Evolutionary conservation across 2,113 vertebrate genomes (phyloP).

Genomic region (Gobio gobio): DNA sequence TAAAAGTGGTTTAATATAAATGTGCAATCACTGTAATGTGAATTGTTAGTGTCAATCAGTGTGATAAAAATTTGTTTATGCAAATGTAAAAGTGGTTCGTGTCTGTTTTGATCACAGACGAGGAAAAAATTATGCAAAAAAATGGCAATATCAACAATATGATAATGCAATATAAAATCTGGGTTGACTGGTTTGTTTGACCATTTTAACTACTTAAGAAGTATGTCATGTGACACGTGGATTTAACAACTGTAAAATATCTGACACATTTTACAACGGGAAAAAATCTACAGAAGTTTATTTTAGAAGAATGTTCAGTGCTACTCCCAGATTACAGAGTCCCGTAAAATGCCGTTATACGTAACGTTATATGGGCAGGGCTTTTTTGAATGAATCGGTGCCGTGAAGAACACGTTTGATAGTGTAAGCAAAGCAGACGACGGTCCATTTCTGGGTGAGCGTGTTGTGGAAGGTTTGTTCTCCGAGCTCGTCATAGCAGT

Average conservation of each 20-base stretch:
- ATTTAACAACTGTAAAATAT: not conserved
- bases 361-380: conserved; percentile 4
- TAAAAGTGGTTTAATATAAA: not conserved
- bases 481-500: not conserved
- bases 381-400: not conserved
- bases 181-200: no score
- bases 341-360: not conserved
- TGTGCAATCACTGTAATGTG: not conserved
- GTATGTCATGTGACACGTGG: not conserved
- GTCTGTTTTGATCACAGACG: no score
- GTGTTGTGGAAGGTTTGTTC: not conserved
- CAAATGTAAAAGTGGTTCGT: not conserved
- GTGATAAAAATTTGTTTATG: no score
- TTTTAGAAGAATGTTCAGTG: not conserved
- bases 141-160: not conserved
- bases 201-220: not conserved
- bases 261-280: not conserved
- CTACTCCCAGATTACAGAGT: not conserved
- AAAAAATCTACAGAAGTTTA: not conserved
- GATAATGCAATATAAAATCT: no score
- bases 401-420: not conserved
- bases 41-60: not conserved
- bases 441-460: not conserved
- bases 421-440: not conserved
- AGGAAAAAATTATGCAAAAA: not conserved